Percentiles rank a stretch among this genome's conserved stretches.
phyloP scores from a whole-genome alignment of 2,888 invertebrate species.

The Drosophila neutralis region DNA sequence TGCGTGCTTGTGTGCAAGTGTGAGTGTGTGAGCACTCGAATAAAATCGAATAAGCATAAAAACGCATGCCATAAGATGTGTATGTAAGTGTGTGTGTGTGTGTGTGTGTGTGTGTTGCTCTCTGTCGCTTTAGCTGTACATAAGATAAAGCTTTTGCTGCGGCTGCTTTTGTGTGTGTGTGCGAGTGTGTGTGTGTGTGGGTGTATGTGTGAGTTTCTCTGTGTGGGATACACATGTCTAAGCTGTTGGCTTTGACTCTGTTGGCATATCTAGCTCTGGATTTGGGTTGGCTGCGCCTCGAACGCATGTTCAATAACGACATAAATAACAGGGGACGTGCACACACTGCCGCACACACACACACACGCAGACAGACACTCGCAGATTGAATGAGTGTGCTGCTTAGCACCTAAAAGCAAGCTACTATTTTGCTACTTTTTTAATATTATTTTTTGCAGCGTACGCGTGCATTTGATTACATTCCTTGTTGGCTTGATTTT shows the following conservation, averaged over 20 bases:
- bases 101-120: conserved; percentile 37
- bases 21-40: conserved; percentile 73
- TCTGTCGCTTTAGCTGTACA: conserved; percentile 54
- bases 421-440: conserved; percentile 55
- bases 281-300: conserved; percentile 76
- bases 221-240: conserved; percentile 66
- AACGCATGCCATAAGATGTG: conserved; percentile 71
- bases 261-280: conserved; percentile 50
- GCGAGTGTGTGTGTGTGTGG: conserved; percentile 27
- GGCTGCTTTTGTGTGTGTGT: conserved; percentile 18
- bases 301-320: conserved; percentile 80
- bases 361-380: not conserved
- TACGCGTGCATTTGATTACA: conserved; percentile 72
- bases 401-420: conserved; percentile 78
- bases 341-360: conserved; percentile 19
- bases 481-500: conserved; percentile 40
- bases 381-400: conserved; percentile 18
- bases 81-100: conserved; percentile 20
- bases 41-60: conserved; percentile 78
- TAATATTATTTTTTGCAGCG: conserved; percentile 1
- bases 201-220: conserved; percentile 37
- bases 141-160: conserved; percentile 51
- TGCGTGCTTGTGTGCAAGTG: conserved; percentile 28
- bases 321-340: conserved; percentile 62
- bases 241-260: conserved; percentile 45